A percentile compares a stretch with the other conserved stretches of the same genome.
Conservation (phyloP, 2,888 invertebrate species). For the Colostygia pectinataria region DNA sequence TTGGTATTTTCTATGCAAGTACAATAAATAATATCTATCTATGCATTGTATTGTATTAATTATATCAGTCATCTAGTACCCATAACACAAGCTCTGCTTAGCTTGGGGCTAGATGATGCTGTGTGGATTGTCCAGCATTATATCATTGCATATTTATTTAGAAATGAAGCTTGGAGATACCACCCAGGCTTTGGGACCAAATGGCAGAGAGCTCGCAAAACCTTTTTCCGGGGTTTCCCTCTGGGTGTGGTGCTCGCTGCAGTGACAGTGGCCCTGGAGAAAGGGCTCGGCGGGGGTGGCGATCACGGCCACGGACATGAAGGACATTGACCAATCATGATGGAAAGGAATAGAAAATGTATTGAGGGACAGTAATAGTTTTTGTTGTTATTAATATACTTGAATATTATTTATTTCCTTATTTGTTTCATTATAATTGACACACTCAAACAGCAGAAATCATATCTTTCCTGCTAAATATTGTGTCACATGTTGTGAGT, state of each 20-base stretch:
- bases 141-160: slow-evolving; percentile 44
- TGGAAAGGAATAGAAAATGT: background rate
- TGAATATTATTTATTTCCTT: too few relatives aligned
- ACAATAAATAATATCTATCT: too few relatives aligned
- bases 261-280: slow-evolving; percentile 51
- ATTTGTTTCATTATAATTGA: too few relatives aligned
- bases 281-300: slow-evolving; percentile 47
- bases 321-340: background rate
- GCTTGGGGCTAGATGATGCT: too few relatives aligned
- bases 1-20: too few relatives aligned
- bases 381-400: background rate
- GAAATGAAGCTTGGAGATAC: slow-evolving; percentile 93
- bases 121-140: too few relatives aligned
- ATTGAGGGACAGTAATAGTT: background rate
- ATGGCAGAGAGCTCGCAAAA: slow-evolving; percentile 56
- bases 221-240: slow-evolving; percentile 86
- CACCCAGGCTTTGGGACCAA: slow-evolving; percentile 84
- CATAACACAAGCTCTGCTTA: too few relatives aligned
- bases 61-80: too few relatives aligned
- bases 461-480: too few relatives aligned
- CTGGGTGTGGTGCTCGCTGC: slow-evolving; percentile 81
- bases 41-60: too few relatives aligned
- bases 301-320: slow-evolving; percentile 55
- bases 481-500: too few relatives aligned
- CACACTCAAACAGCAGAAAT: too few relatives aligned